Base-by-base conservation (phyloP, 2,888 invertebrate species). In the Bombylius major region DNA sequence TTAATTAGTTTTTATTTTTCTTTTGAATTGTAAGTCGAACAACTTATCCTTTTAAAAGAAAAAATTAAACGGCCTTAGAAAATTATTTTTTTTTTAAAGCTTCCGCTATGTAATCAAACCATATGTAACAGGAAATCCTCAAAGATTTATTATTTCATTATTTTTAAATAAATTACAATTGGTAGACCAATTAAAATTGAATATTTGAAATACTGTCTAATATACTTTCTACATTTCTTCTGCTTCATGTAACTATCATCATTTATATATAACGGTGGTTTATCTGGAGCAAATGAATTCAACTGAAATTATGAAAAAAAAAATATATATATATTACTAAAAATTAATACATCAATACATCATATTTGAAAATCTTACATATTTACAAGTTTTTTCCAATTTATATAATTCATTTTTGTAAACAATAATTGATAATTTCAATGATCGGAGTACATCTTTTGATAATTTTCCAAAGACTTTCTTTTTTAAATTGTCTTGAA, bases 181-280 rank as follows among this genome's bases (percentile, higher is more conserved):
- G 71, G 69, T 23, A 71, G 64, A 2, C 72, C 70, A 47, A 70
- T 61, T 34, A 72, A 60, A 32, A 70, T 65, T 2, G 70, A 68
- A 56, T 70, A 72, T 57, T 71, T 72, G 7, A 71, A 65, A 54
- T 66, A 66, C 8, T 59, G 64, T 48, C 65, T 65, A 9, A 69
- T 61, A 54, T 66, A 69, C 39, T 59, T 64, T 12, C 64, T 67
- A 57, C 67, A 69, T 7, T 67, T 66, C 56, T 70, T 69, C 1
- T 63, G 64, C 9, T 67, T 45, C 55, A 65, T 47, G 4, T 33
- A 64, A n/a, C 70, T 68, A 47, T 69, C 65, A 53, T 68, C 72
- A 58, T 72, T 69, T 54, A 72, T 72, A 44, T 67, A 66, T 4
- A 72, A 59, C 0, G 70, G 71, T 60, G 66, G 68, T 34, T 63